Percentiles rank a stretch among this genome's conserved stretches.
Evolutionary conservation across 2,888 invertebrate genomes (phyloP).

Genomic region (Eulithis prunata): DNA sequence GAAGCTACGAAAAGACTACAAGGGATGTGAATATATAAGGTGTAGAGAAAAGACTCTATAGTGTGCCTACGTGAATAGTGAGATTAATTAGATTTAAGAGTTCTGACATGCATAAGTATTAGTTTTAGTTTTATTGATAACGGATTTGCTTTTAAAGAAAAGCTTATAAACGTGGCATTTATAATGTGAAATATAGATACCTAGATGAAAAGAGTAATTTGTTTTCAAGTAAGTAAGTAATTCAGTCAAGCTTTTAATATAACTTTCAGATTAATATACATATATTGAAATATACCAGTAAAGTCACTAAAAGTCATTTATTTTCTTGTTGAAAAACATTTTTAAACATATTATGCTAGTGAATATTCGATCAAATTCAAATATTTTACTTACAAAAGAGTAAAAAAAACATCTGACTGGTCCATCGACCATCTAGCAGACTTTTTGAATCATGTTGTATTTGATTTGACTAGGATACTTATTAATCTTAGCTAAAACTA

Average conservation of each 20-base stretch:
- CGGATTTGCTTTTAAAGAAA: slow-evolving; percentile 9
- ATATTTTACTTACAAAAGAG: too few species aligned
- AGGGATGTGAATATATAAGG: neutral
- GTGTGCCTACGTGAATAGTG: slow-evolving; percentile 48
- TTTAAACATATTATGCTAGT: too few species aligned
- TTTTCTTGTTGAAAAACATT: too few species aligned
- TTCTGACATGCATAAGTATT: slow-evolving; percentile 13
- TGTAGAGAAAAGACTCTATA: slow-evolving; percentile 16
- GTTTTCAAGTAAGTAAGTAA: too few species aligned
- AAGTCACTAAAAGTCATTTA: too few species aligned
- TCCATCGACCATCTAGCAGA: too few species aligned
- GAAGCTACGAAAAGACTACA: neutral
- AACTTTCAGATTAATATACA: too few species aligned
- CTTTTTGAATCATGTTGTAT: neutral
- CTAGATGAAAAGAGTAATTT: too few species aligned
- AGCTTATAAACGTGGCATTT: slow-evolving; percentile 8
- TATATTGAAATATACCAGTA: too few species aligned
- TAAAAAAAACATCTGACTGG: too few species aligned
- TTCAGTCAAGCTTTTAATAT: too few species aligned
- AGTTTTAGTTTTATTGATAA: slow-evolving; percentile 7
- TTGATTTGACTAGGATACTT: neutral
- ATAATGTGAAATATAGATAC: slow-evolving; percentile 8
- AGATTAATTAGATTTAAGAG: slow-evolving; percentile 39
- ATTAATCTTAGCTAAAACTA: neutral
- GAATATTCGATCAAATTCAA: too few species aligned